phyloP scores from a whole-genome alignment of 2,113 vertebrate species.

The Antechinus stuartii region DNA sequence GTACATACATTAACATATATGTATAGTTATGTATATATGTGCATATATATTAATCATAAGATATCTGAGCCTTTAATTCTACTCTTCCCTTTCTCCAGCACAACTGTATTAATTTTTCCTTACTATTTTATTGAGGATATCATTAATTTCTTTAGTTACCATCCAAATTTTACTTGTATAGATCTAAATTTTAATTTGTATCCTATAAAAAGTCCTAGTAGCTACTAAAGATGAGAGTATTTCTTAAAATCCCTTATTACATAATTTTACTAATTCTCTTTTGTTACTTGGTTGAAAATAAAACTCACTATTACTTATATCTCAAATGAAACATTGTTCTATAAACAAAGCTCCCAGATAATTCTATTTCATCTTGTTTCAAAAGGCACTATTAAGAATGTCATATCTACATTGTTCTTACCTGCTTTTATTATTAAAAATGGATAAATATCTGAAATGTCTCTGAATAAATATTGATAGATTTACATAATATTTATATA shows the following conservation, averaged over 20 bases:
- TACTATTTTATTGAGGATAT: background rate
- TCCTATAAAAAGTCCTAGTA: background rate
- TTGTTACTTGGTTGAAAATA: constrained; percentile 2
- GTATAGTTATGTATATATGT: too few species aligned
- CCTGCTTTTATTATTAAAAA: background rate
- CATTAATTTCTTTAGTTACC: background rate
- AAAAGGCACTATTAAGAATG: background rate
- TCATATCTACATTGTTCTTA: background rate
- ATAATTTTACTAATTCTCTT: background rate
- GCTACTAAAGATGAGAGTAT: background rate
- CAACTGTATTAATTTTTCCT: background rate
- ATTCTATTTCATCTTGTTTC: background rate
- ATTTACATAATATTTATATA: background rate
- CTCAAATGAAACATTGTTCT: background rate
- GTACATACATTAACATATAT: background rate
- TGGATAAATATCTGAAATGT: background rate
- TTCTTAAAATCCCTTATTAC: background rate
- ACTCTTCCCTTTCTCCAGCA: background rate
- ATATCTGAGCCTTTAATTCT: too few species aligned
- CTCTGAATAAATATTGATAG: background rate
- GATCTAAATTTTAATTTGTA: background rate
- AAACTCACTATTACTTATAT: background rate
- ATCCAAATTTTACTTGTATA: background rate
- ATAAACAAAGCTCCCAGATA: background rate
- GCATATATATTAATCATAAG: too few species aligned